phyloP scores from a whole-genome alignment of 2,113 vertebrate genomes.

The Taxidea taxus region DNA sequence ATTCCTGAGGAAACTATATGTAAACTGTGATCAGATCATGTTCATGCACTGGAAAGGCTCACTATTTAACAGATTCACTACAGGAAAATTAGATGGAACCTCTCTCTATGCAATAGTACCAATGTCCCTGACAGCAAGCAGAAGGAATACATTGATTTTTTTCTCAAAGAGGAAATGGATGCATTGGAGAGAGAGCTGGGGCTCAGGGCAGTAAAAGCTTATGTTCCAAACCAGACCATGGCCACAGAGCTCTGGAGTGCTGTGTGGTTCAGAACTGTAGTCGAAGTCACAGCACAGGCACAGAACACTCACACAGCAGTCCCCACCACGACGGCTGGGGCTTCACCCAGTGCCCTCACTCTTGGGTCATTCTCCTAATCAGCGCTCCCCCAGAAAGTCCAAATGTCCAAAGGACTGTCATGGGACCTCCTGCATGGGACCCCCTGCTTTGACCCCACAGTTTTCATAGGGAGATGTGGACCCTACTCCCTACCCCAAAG shows the following conservation, averaged over 20 bases:
- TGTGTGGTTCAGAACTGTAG: too few relatives aligned
- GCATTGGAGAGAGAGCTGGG: not conserved
- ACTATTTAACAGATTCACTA: not conserved
- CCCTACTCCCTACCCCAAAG: not conserved
- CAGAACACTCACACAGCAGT: too few relatives aligned
- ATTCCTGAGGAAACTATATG: not conserved
- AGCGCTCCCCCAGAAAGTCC: not conserved
- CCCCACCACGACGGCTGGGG: rapidly evolving
- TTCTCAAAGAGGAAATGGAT: not conserved
- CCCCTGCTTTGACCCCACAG: too few relatives aligned
- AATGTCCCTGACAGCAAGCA: not conserved
- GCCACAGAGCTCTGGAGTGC: not conserved
- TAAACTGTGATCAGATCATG: not conserved
- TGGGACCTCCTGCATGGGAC: not conserved
- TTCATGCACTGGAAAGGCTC: not conserved
- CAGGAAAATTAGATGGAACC: not conserved
- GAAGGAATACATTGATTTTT: not conserved
- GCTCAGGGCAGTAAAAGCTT: not conserved
- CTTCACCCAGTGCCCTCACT: rapidly evolving
- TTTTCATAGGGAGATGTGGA: not conserved
- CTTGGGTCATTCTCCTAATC: not conserved
- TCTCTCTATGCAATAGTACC: not conserved
- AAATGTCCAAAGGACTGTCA: not conserved
- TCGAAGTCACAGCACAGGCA: not conserved
- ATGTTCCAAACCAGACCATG: not conserved